Conservation (phyloP, 2,113 vertebrate species). For the Carlito syrichta region DNA sequence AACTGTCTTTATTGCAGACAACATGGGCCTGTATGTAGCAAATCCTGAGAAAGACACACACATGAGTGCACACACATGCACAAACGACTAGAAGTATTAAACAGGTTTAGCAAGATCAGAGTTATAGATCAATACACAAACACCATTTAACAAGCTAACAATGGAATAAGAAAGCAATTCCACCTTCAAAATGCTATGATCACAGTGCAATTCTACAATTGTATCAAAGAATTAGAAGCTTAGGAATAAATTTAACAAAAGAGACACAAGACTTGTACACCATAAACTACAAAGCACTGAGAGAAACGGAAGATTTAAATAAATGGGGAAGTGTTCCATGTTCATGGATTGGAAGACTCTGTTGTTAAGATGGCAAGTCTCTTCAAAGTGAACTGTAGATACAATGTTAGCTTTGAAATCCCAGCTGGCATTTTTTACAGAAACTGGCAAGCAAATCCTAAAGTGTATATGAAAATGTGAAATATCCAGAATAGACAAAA, state of each 20-base stretch:
- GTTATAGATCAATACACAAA: background rate
- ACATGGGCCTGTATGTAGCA: background rate
- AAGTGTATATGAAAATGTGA: background rate
- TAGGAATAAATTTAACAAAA: background rate
- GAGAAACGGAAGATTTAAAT: background rate
- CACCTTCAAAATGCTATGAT: no score
- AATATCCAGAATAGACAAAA: background rate
- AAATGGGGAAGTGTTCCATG: background rate
- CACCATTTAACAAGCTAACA: background rate
- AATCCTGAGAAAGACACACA: background rate
- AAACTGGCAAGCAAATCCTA: background rate
- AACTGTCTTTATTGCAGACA: background rate
- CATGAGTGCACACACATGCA: no score
- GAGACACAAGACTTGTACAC: background rate
- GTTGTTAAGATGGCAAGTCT: background rate
- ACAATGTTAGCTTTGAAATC: background rate
- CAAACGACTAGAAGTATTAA: background rate
- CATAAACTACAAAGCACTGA: background rate
- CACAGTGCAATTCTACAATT: no score
- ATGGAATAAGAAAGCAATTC: background rate
- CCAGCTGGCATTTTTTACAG: background rate
- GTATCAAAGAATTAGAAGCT: background rate
- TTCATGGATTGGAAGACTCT: background rate
- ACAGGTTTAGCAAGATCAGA: background rate
- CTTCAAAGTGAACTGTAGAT: background rate